These are phyloP conservation scores for Scaptomyza graminum DNA, from an alignment of 1,140 invertebrate genomes.

Conservation along the genomic window DNA sequence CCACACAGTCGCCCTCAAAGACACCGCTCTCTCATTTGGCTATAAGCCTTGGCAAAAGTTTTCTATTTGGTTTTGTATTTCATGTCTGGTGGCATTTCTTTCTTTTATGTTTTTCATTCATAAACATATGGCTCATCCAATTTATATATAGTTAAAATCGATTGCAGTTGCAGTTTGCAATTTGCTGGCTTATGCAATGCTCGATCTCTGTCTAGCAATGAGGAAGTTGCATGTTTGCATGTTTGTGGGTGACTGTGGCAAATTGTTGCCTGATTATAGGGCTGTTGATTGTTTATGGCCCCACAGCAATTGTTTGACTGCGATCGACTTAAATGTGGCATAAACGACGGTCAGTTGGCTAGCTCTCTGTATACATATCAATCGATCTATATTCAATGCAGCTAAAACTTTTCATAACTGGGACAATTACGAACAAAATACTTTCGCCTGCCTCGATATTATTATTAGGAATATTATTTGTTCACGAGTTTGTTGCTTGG, in stretches of 20 bases:
- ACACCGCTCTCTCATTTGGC: slow-evolving; percentile 67
- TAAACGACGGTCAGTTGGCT: slow-evolving; percentile 31
- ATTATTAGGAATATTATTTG: background rate
- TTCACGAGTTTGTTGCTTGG: background rate
- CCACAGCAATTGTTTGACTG: slow-evolving; percentile 20
- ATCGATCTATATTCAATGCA: slow-evolving; percentile 8
- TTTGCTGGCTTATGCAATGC: slow-evolving; percentile 45
- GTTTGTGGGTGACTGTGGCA: slow-evolving; percentile 77
- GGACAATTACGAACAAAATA: slow-evolving; percentile 7
- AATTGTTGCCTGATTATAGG: slow-evolving; percentile 69
- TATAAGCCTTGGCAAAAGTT: slow-evolving; percentile 48
- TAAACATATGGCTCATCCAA: slow-evolving; percentile 58
- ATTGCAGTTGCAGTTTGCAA: slow-evolving; percentile 55
- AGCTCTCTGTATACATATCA: background rate
- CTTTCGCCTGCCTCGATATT: slow-evolving; percentile 13
- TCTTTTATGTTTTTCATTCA: slow-evolving; percentile 57
- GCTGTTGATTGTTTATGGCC: slow-evolving; percentile 43
- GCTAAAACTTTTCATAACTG: background rate
- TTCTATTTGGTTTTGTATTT: slow-evolving; percentile 51
- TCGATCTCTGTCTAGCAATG: slow-evolving; percentile 64
- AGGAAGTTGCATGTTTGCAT: slow-evolving; percentile 55
- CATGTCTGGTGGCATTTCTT: slow-evolving; percentile 18
- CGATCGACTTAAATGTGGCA: slow-evolving; percentile 50
- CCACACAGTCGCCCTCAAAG: slow-evolving; percentile 57
- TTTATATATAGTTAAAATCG: slow-evolving; percentile 42